A percentile compares a stretch with the other conserved stretches of the same genome.
phyloP scores from a whole-genome alignment of 2,888 invertebrate species.

The Serripes groenlandicus region DNA sequence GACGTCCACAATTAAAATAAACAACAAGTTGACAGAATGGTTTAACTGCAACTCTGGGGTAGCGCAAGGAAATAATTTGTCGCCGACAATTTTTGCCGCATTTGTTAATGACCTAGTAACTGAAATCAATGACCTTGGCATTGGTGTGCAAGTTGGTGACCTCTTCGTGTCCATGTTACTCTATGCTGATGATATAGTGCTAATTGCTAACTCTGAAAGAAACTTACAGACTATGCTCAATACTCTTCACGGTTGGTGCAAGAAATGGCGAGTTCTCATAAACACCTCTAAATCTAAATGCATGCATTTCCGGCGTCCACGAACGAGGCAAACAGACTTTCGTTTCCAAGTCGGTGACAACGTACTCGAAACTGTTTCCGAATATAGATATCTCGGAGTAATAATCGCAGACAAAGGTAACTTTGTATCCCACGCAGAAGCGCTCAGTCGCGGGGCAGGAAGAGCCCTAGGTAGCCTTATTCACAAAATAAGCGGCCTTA shows the following conservation, averaged over 20 bases:
- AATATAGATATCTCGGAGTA: conserved; percentile 19
- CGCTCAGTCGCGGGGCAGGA: background rate
- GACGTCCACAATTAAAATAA: background rate
- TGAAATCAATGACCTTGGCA: too few relatives aligned
- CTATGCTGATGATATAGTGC: too few relatives aligned
- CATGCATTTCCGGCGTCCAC: conserved; percentile 16
- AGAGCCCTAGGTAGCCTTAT: background rate
- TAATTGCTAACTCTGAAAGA: background rate
- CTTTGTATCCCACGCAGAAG: background rate
- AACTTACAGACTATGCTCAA: conserved; percentile 9
- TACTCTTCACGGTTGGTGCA: conserved; percentile 8
- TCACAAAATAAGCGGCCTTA: background rate
- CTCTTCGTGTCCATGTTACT: too few relatives aligned
- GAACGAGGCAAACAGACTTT: background rate
- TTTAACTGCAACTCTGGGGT: conserved; percentile 1
- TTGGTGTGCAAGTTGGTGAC: too few relatives aligned
- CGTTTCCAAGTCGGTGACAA: conserved; percentile 8
- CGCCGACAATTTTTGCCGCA: background rate
- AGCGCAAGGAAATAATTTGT: background rate
- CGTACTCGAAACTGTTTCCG: background rate
- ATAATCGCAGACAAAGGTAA: background rate
- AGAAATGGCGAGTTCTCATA: conserved; percentile 25
- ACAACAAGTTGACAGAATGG: background rate
- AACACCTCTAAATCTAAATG: conserved; percentile 24
- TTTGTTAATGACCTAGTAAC: conserved; percentile 12